Conservation (phyloP, 2,888 invertebrate species). For the Epirrita christyi region DNA sequence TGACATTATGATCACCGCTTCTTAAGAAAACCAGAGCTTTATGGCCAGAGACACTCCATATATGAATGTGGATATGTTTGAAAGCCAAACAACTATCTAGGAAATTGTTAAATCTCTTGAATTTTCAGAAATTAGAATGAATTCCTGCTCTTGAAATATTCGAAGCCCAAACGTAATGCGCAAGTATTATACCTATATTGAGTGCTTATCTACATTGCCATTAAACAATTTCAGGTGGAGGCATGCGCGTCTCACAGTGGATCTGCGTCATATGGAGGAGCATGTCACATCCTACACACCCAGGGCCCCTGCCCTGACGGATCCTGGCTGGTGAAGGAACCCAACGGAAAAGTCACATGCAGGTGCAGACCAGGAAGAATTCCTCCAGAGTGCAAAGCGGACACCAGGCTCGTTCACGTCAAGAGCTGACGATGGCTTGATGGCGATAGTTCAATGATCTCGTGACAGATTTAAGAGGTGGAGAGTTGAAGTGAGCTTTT, state of each 20-base stretch:
- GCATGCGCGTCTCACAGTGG: conserved; percentile 86
- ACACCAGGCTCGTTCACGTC: conserved; percentile 36
- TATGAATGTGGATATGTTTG: too few relatives aligned
- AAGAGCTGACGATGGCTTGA: conserved; percentile 44
- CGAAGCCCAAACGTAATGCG: too few relatives aligned
- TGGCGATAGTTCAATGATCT: background rate
- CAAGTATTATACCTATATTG: too few relatives aligned
- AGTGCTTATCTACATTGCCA: too few relatives aligned
- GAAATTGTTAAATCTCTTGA: too few relatives aligned
- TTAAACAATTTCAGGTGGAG: conserved; percentile 59
- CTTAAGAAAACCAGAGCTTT: too few relatives aligned
- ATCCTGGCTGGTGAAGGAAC: conserved; percentile 77
- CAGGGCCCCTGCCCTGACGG: conserved; percentile 91
- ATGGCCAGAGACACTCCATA: too few relatives aligned
- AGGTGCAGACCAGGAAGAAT: conserved; percentile 86
- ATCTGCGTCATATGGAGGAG: conserved; percentile 86
- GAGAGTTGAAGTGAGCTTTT: too few relatives aligned
- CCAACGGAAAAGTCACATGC: conserved; percentile 81
- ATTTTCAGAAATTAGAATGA: too few relatives aligned
- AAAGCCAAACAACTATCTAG: too few relatives aligned
- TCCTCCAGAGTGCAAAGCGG: conserved; percentile 46
- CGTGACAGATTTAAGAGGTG: background rate
- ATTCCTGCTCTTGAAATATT: too few relatives aligned
- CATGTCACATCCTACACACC: conserved; percentile 91
- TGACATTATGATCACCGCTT: too few relatives aligned